These are phyloP conservation scores for Clarias pachynema DNA, from an alignment of 2,797 vertebrate genomes.

Conservation along the genomic window DNA sequence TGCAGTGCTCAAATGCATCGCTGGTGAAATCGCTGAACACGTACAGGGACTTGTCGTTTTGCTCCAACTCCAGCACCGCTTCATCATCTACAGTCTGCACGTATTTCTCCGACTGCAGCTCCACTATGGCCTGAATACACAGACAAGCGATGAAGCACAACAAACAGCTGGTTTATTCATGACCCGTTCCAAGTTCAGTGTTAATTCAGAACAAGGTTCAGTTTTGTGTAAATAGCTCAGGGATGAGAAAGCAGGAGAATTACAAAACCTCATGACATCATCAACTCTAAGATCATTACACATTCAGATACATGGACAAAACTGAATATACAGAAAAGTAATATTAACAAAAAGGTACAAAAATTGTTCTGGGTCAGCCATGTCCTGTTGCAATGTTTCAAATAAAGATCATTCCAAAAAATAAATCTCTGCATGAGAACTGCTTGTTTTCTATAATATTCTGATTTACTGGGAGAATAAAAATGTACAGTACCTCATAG, in stretches of 20 bases:
- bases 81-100: conserved; percentile 84
- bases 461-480: not conserved
- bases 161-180: not conserved
- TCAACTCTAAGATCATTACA: not conserved
- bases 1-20: conserved; percentile 85
- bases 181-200: not conserved
- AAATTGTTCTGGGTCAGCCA: not conserved
- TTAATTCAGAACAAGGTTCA: not conserved
- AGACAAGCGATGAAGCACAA: not conserved
- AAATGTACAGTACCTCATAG: conserved; percentile 80
- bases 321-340: not conserved
- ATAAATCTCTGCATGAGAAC: not conserved
- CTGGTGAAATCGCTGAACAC: conserved; percentile 89
- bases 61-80: conserved; percentile 76
- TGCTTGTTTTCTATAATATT: no score
- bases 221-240: not conserved
- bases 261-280: not conserved
- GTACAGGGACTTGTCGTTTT: conserved; percentile 91
- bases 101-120: conserved; percentile 91
- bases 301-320: not conserved
- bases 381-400: not conserved
- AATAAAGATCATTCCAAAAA: not conserved
- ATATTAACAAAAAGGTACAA: not conserved
- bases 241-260: not conserved
- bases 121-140: conserved; percentile 82